These are phyloP conservation scores for Ichneumon xanthorius DNA, from an alignment of 2,888 invertebrate genomes.

Conservation along the genomic window DNA sequence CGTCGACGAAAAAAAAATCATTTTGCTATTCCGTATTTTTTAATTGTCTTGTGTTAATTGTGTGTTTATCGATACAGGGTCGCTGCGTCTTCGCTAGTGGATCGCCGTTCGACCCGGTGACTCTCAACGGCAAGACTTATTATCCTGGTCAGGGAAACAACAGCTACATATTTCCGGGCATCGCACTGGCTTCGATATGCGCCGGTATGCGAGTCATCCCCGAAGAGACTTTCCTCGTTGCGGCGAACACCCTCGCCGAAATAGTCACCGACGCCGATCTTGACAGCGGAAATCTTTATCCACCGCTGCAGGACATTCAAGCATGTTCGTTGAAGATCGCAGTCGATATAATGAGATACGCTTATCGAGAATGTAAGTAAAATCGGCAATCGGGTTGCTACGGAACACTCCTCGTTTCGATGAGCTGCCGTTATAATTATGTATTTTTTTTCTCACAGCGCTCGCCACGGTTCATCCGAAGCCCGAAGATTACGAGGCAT, in stretches of 20 bases:
- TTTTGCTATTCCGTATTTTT: background rate
- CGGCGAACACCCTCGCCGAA: slow-evolving; percentile 94
- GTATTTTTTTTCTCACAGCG: slow-evolving; percentile 85
- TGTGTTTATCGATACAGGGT: slow-evolving; percentile 87
- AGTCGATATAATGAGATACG: slow-evolving; percentile 91
- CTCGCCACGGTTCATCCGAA: slow-evolving; percentile 92
- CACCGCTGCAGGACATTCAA: slow-evolving; percentile 93
- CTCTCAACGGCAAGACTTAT: slow-evolving; percentile 91
- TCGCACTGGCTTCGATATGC: slow-evolving; percentile 95
- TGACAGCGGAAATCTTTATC: slow-evolving; percentile 95
- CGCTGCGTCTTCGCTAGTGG: slow-evolving; percentile 97
- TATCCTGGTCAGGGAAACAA: slow-evolving; percentile 99
- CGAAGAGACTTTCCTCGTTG: slow-evolving; percentile 96
- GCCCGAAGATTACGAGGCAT: slow-evolving; percentile 90
- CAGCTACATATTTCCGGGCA: slow-evolving; percentile 98
- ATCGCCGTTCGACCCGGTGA: slow-evolving; percentile 96
- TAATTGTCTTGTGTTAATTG: no score
- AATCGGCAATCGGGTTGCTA: background rate
- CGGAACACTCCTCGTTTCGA: background rate
- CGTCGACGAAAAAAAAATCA: no score
- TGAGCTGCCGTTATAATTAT: slow-evolving; percentile 11
- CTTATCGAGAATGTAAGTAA: slow-evolving; percentile 90
- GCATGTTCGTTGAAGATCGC: slow-evolving; percentile 96
- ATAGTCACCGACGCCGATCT: slow-evolving; percentile 93
- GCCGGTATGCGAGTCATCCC: slow-evolving; percentile 95